These are phyloP conservation scores for Loris lydekkerianus DNA, from an alignment of 2,797 vertebrate genomes.

Conservation along the genomic window DNA sequence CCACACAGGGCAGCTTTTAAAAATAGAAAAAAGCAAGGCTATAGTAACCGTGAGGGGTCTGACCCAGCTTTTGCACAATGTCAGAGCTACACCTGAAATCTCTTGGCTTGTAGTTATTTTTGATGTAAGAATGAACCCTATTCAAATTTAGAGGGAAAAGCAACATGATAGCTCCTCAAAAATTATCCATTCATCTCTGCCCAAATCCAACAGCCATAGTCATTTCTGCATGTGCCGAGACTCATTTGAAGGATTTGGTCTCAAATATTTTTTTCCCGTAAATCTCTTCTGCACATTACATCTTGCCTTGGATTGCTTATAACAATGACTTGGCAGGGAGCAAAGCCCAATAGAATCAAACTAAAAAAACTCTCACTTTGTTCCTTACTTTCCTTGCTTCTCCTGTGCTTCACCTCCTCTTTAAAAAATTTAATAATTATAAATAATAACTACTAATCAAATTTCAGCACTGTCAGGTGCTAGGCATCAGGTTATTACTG, in stretches of 20 bases:
- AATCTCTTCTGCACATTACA: background rate
- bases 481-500: background rate
- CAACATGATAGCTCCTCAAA: background rate
- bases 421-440: background rate
- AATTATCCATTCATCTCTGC: background rate
- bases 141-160: conserved; percentile 56
- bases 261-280: background rate
- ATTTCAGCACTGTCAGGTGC: background rate
- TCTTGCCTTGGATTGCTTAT: conserved; percentile 19
- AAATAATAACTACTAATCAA: background rate
- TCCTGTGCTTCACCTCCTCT: background rate
- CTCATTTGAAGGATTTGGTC: conserved; percentile 17
- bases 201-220: background rate
- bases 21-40: background rate
- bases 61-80: background rate
- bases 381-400: background rate
- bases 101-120: conserved; percentile 38
- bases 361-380: background rate
- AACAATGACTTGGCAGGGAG: background rate
- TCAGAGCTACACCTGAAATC: background rate
- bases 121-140: background rate
- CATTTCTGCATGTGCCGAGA: background rate
- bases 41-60: background rate
- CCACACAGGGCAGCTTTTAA: background rate
- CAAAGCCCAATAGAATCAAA: conserved; percentile 36